A percentile compares a stretch with the other conserved stretches of the same genome.
These are phyloP conservation scores for Caenorhabditis latens DNA, from an alignment of 1,140 invertebrate genomes.

Conservation along the genomic window DNA sequence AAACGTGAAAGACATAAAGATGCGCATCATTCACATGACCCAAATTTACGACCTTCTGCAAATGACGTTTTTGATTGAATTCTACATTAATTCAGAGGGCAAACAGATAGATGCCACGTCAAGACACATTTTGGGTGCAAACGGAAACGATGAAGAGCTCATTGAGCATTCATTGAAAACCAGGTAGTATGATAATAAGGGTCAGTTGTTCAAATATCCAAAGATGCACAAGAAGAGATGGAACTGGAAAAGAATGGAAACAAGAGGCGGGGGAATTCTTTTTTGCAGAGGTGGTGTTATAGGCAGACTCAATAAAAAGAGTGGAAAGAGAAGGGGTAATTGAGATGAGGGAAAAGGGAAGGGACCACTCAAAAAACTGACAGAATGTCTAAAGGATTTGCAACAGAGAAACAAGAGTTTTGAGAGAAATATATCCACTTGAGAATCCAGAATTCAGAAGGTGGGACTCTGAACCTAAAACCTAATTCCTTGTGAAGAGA, in stretches of 20 bases:
- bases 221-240: background rate
- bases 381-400: conserved; percentile 34
- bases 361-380: conserved; percentile 5
- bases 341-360: background rate
- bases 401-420: background rate
- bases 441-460: too few relatives aligned
- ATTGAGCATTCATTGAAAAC: conserved; percentile 26
- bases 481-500: too few relatives aligned
- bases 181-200: background rate
- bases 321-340: background rate
- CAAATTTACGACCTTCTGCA: conserved; percentile 49
- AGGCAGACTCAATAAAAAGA: conserved; percentile 5
- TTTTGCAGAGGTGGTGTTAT: background rate
- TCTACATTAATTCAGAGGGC: conserved; percentile 7
- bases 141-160: background rate
- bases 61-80: conserved; percentile 49
- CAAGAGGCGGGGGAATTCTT: background rate
- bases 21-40: conserved; percentile 40
- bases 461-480: too few relatives aligned
- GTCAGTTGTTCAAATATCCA: conserved; percentile 45
- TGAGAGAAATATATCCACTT: too few relatives aligned
- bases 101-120: conserved; percentile 18
- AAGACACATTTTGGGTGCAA: background rate
- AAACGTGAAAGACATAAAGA: too few relatives aligned
- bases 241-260: background rate